Conservation (phyloP, 2,797 vertebrate species). For the Sebastes hubbsi region DNA sequence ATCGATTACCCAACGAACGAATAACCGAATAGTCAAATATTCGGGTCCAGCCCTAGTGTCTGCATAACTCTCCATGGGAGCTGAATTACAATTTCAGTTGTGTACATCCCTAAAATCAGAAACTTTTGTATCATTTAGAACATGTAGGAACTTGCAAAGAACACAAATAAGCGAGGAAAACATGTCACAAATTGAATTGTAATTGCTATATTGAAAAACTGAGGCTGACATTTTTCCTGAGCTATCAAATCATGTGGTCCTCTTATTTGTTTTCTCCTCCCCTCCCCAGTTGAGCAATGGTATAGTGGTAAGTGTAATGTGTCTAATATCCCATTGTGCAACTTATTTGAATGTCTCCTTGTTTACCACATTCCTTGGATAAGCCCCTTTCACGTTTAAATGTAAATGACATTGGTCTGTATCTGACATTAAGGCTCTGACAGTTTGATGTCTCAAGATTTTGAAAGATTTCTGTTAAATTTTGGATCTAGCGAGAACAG, state of each 20-base stretch:
- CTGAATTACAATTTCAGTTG: background rate
- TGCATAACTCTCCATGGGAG: background rate
- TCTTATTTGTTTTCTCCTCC: constrained; percentile 51
- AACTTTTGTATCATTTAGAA: background rate
- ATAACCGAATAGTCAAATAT: too few relatives aligned
- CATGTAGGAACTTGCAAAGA: background rate
- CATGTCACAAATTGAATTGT: background rate
- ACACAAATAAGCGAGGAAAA: background rate
- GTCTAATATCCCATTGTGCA: constrained; percentile 8
- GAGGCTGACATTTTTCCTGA: background rate
- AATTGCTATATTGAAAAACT: background rate
- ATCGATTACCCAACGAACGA: too few relatives aligned
- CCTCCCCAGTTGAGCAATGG: constrained; percentile 67
- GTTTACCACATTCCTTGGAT: constrained; percentile 5
- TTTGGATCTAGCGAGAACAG: background rate
- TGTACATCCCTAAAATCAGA: background rate
- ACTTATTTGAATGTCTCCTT: background rate
- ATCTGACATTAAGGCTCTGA: background rate
- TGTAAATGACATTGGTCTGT: background rate
- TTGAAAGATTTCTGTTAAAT: background rate
- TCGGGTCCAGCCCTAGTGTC: too few relatives aligned
- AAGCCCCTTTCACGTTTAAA: constrained; percentile 34
- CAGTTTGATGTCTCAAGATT: background rate
- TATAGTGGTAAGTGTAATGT: constrained; percentile 70
- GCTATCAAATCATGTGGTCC: background rate